A percentile compares a stretch with the other conserved stretches of the same genome.
Conservation (phyloP, 2,797 vertebrate species). For the Diglossa cyanea region DNA sequence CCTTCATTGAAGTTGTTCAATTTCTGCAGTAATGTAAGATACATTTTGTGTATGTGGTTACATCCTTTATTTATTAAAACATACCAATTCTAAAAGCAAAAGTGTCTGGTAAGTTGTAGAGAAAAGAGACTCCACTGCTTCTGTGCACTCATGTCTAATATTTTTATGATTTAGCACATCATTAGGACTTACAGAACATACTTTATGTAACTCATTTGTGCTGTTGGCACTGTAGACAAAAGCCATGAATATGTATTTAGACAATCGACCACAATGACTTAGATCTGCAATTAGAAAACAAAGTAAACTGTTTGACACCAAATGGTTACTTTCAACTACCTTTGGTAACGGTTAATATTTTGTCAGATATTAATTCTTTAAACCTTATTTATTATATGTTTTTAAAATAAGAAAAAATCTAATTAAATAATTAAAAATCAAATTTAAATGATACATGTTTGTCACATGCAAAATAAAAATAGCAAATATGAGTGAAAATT, state of each 20-base stretch:
- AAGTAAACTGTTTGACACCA: background rate
- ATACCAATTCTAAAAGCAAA: background rate
- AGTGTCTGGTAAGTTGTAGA: background rate
- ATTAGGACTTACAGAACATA: background rate
- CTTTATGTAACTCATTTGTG: background rate
- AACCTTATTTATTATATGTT: background rate
- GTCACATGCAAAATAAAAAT: background rate
- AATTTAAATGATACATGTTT: background rate
- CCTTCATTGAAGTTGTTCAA: background rate
- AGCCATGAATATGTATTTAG: background rate
- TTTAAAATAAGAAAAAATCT: background rate
- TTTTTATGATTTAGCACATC: background rate
- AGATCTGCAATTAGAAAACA: conserved; percentile 3
- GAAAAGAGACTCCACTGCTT: background rate
- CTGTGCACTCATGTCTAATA: background rate
- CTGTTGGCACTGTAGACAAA: background rate
- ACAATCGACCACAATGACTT: background rate
- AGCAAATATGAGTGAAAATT: background rate
- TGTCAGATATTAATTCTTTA: background rate
- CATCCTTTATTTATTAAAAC: background rate
- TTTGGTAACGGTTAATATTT: background rate
- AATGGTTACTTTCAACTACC: background rate
- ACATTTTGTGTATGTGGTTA: background rate
- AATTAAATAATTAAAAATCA: background rate
- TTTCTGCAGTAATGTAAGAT: background rate